Conservation (phyloP, 2,113 vertebrate species). For the Melanerpes aurifrons region DNA sequence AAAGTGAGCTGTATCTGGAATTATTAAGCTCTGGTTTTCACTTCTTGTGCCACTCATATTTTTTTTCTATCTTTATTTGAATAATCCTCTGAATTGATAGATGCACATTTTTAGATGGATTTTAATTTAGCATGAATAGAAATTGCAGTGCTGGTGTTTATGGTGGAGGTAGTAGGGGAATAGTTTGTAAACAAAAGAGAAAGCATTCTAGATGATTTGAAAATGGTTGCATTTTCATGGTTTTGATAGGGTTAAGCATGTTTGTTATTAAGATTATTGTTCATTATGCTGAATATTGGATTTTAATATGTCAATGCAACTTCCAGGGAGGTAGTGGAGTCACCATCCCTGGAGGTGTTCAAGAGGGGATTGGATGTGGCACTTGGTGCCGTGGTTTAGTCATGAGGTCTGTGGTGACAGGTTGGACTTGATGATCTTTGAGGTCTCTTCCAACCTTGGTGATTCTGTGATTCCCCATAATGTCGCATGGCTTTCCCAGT, state of each 20-base stretch:
- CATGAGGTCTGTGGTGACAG: no score
- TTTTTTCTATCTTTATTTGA: not conserved
- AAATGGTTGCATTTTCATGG: not conserved
- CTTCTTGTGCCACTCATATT: not conserved
- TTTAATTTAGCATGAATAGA: conserved; percentile 17
- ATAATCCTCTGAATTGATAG: not conserved
- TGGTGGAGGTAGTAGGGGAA: not conserved
- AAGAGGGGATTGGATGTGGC: no score
- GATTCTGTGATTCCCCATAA: not conserved
- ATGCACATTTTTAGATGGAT: not conserved
- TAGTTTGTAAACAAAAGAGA: not conserved
- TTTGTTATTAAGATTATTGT: not conserved
- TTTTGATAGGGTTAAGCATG: not conserved
- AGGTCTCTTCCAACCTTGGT: no score
- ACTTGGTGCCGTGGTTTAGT: no score
- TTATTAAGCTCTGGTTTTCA: conserved; percentile 26
- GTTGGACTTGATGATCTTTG: no score
- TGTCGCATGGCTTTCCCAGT: not conserved
- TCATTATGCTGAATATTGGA: not conserved
- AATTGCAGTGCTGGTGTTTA: not conserved
- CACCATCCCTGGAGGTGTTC: no score
- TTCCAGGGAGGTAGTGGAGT: not conserved
- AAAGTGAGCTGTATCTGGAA: conserved; percentile 58
- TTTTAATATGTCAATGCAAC: not conserved
- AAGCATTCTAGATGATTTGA: not conserved